These are phyloP conservation scores for Heterohyrax brucei DNA, from an alignment of 2,797 vertebrate species.

Conservation along the genomic window DNA sequence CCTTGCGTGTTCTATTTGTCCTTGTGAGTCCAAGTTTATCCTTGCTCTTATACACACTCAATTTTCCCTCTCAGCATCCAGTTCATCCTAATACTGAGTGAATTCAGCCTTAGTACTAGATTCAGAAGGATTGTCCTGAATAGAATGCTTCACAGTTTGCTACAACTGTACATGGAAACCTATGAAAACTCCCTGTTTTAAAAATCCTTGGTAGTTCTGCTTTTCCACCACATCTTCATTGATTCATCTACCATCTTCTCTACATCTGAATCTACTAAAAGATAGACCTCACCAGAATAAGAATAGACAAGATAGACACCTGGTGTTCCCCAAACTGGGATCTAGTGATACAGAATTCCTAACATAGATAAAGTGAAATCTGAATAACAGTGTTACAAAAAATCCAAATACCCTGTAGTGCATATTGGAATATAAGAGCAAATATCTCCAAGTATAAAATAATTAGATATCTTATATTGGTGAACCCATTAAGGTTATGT, in stretches of 20 bases:
- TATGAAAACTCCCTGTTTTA: not conserved
- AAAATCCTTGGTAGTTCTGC: not conserved
- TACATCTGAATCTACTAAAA: conserved; percentile 31
- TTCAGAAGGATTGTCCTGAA: not conserved
- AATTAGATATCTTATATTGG: not conserved
- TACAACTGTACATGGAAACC: not conserved
- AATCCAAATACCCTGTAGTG: not conserved
- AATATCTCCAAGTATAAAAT: not conserved
- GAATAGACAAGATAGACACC: not conserved
- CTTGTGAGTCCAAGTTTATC: not conserved
- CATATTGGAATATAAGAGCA: not conserved
- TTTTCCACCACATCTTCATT: not conserved
- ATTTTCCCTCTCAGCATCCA: not conserved
- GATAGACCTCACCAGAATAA: not conserved
- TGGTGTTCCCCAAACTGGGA: not conserved
- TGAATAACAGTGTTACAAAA: not conserved
- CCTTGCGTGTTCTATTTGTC: not conserved
- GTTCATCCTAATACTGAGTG: too few species aligned
- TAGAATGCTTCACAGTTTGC: not conserved
- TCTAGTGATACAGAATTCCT: not conserved
- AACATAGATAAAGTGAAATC: not conserved
- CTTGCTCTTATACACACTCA: not conserved
- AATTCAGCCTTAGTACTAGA: not conserved
- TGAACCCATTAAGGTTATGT: not conserved
- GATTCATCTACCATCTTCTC: not conserved